Evolutionary conservation across 35 echinoderm and acorn worm genomes (phyloP).

Genomic region (Holothuria glaberrima): DNA sequence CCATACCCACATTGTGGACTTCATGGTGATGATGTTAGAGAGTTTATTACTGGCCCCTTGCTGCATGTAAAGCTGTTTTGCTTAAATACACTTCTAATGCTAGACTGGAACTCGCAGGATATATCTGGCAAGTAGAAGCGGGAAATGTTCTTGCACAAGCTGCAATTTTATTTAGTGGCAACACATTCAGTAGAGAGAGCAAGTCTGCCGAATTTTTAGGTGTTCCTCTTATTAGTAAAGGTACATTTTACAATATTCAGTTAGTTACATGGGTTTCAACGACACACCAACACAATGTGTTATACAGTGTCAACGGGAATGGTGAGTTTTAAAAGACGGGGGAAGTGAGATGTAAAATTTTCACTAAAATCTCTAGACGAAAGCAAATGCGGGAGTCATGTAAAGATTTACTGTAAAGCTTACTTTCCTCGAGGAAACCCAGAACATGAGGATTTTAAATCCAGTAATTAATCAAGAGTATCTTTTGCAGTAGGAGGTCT

Average conservation of each 20-base stretch:
- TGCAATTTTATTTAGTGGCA: constrained; percentile 59
- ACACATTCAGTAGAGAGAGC: background rate
- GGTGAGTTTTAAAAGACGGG: too few relatives aligned
- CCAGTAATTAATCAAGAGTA: constrained; percentile 42
- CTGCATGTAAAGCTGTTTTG: too few relatives aligned
- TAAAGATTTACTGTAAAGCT: too few relatives aligned
- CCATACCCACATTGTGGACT: too few relatives aligned
- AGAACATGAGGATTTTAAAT: background rate
- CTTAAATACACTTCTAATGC: constrained; percentile 14
- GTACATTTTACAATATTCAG: constrained; percentile 38
- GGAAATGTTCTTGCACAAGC: constrained; percentile 56
- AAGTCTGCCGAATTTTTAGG: constrained; percentile 45
- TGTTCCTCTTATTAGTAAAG: constrained; percentile 5
- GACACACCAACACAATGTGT: too few relatives aligned
- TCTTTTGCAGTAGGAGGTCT: background rate
- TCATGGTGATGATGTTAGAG: background rate
- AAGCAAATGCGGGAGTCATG: too few relatives aligned
- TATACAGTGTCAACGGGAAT: too few relatives aligned
- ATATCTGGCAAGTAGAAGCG: constrained; percentile 12
- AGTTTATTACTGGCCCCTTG: background rate
- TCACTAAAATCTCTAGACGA: too few relatives aligned
- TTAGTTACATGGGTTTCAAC: too few relatives aligned
- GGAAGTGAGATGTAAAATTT: too few relatives aligned
- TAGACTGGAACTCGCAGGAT: too few relatives aligned
- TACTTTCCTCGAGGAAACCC: too few relatives aligned